Evolutionary conservation across 2,113 vertebrate genomes (phyloP).

Genomic region (Epinephelus cyanopodus): DNA sequence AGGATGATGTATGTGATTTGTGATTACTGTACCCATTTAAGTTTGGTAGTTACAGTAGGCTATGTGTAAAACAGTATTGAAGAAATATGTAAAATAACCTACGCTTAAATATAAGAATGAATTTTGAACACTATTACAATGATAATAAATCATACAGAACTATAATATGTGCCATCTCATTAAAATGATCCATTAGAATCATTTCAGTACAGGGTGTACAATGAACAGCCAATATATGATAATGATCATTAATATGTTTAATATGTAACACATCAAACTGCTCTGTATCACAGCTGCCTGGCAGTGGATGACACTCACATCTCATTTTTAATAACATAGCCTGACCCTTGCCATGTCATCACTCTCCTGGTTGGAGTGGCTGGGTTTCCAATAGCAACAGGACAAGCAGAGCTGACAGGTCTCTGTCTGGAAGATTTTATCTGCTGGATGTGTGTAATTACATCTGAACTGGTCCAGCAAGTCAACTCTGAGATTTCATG

Average conservation of each 20-base stretch:
- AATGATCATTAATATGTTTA: conserved; percentile 8
- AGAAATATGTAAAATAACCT: too few relatives aligned
- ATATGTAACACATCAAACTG: not conserved
- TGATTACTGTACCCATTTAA: too few relatives aligned
- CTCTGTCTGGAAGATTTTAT: conserved; percentile 30
- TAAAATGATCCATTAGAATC: not conserved
- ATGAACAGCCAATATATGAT: not conserved
- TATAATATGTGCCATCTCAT: not conserved
- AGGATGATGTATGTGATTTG: too few relatives aligned
- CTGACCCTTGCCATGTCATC: conserved; percentile 24
- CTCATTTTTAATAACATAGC: conserved; percentile 31
- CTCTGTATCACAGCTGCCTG: not conserved
- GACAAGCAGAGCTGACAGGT: conserved; percentile 9
- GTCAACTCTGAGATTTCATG: not conserved
- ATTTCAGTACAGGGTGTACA: not conserved
- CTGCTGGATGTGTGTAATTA: conserved; percentile 29
- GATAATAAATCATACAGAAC: not conserved
- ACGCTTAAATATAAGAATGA: not conserved
- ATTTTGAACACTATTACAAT: not conserved
- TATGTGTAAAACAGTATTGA: too few relatives aligned
- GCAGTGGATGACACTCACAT: conserved; percentile 4
- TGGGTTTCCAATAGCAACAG: conserved; percentile 46
- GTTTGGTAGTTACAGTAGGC: too few relatives aligned
- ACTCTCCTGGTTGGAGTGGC: conserved; percentile 16
- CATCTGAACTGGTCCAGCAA: not conserved